Evolutionary conservation across 2,888 invertebrate genomes (phyloP).

Genomic region (Machimus atricapillus): DNA sequence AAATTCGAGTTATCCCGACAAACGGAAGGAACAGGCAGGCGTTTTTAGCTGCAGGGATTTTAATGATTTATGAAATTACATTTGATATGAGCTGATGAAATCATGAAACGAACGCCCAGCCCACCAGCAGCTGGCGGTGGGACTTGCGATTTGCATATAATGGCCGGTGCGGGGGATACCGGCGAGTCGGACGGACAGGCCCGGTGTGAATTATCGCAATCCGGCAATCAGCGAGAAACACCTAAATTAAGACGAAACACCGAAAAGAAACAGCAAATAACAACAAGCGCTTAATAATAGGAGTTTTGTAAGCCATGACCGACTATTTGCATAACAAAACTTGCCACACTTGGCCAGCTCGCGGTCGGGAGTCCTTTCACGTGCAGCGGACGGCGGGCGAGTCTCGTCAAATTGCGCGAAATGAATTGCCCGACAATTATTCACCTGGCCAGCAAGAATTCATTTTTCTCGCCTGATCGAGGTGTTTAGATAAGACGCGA

Average conservation of each 20-base stretch:
- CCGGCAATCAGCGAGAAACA: conserved; percentile 33
- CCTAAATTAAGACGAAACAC: conserved; percentile 37
- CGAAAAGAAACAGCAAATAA: conserved; percentile 36
- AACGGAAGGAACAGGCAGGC: background rate
- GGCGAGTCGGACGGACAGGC: background rate
- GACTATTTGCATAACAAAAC: conserved; percentile 40
- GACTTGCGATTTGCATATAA: conserved; percentile 12
- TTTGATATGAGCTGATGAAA: background rate
- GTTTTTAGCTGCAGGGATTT: background rate
- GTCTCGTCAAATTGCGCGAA: conserved; percentile 30
- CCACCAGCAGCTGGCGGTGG: background rate
- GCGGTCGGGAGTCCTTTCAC: conserved; percentile 33
- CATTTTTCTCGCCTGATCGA: conserved; percentile 32
- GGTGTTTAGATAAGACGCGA: conserved; percentile 23
- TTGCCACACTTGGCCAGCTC: conserved; percentile 32
- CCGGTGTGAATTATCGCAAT: conserved; percentile 13
- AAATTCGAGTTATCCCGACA: background rate
- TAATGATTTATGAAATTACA: background rate
- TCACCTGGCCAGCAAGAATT: conserved; percentile 31
- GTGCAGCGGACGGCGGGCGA: background rate
- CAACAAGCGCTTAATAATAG: conserved; percentile 38
- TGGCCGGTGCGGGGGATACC: background rate
- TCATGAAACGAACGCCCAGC: background rate
- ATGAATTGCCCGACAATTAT: conserved; percentile 37
- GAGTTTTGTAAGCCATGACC: conserved; percentile 39